Evolutionary conservation across 2,113 vertebrate species (phyloP), one percentile per base, ranked within the genome.

Genomic region (Sebastes schlegelii): DNA sequence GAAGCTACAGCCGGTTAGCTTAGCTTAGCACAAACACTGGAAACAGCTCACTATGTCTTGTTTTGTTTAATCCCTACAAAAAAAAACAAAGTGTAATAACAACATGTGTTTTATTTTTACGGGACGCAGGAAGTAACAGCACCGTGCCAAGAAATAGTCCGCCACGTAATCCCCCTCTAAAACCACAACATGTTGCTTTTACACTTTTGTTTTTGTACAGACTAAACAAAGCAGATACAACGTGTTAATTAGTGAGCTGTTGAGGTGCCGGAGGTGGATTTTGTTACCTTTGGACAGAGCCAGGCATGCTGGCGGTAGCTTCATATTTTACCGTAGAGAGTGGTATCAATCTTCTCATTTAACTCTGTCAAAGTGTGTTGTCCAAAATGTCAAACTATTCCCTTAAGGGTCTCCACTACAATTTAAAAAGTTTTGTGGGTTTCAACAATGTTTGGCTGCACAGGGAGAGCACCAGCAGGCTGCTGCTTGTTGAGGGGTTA

Each of bases 151-250:
- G 45, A 74, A 61, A 74, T 60, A 61, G 57, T 61, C 45, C 6
- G 7, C 13, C 52, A 57, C 16, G 4, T 52, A 70, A 42, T 49
- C 26, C 11, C 26, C 19, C 10, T n/a, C 12, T 45, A 42, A 71
- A 49, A 26, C 42, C 40, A 58, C 40, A 45, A 57, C 13, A 23
- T 16, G 13, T 60, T 26, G 13, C 13, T 61, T 61, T 62, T 48
- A 34, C 3, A 61, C 43, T 49, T 61, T 58, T 46, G 42, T 46
- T 49, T 74, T 54, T 23, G 34, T 54, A 23, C 26, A 42, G 26
- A 52, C 19, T 52, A 42, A 75, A 75, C 48, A 64, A 52, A 43
- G 7, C 34, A 62, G 23, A 74, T 14, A 74, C 34, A 42, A 34
- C 8, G 2, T 51, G 4, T 75, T 40, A 7, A 54, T 54, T 54